Percentiles rank a stretch among this genome's conserved stretches.
Conservation (phyloP, 2,888 invertebrate genomes). For the Carabus problematicus region DNA sequence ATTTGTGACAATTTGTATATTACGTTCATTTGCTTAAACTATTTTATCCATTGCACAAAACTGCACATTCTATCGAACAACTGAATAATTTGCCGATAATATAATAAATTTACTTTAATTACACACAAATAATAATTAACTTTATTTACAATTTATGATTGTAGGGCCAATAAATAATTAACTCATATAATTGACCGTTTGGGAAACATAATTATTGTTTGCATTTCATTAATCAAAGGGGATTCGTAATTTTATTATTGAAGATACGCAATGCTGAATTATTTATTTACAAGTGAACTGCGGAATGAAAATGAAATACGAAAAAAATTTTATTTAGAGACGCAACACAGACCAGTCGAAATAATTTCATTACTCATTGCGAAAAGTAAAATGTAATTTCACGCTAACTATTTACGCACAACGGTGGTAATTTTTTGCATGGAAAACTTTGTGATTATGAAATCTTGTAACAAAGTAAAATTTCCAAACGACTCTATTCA, state of each 20-base stretch:
- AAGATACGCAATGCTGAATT: not conserved
- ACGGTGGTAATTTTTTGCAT: constrained; percentile 10
- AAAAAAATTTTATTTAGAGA: not conserved
- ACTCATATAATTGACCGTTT: not conserved
- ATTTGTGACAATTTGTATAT: not conserved
- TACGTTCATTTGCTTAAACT: not conserved
- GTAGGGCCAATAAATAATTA: not conserved
- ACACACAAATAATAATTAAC: constrained; percentile 18
- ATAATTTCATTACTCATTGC: not conserved
- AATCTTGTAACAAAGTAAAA: constrained; percentile 21
- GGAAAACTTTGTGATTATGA: constrained; percentile 16
- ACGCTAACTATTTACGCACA: constrained; percentile 6
- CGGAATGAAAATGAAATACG: constrained; percentile 10
- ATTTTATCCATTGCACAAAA: not conserved
- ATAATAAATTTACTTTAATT: constrained; percentile 8
- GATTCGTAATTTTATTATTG: not conserved
- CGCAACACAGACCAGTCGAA: not conserved
- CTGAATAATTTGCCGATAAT: not conserved
- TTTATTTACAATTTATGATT: not conserved
- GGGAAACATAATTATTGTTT: constrained; percentile 9
- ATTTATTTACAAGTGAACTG: not conserved
- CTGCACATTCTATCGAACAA: not conserved
- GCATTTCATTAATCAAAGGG: not conserved
- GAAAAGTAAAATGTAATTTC: not conserved
- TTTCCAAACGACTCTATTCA: constrained; percentile 3